phyloP scores from a whole-genome alignment of 1,140 invertebrate species.

The Lepidotrigona ventralis region DNA sequence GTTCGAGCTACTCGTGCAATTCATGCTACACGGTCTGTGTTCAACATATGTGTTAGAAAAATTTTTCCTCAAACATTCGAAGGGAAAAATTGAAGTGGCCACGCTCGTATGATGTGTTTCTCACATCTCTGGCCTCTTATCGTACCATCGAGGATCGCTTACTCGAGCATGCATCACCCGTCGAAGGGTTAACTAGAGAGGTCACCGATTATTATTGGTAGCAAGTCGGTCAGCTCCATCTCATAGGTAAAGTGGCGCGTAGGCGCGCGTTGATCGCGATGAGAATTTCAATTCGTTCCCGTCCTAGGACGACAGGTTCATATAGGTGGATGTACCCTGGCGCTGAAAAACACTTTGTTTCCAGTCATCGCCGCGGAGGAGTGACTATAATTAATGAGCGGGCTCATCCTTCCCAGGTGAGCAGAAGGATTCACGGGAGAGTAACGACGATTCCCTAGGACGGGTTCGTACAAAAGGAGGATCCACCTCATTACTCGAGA shows the following conservation, averaged over 20 bases:
- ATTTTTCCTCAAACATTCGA: no score
- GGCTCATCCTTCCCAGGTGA: conserved; percentile 69
- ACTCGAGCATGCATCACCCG: conserved; percentile 32
- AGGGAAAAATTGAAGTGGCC: no score
- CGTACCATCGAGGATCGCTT: conserved; percentile 27
- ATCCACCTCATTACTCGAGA: conserved; percentile 70
- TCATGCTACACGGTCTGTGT: no score
- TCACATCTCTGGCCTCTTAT: neutral
- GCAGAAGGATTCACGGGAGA: conserved; percentile 69
- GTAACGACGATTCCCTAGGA: conserved; percentile 68
- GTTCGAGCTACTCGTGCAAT: no score
- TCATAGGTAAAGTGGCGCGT: conserved; percentile 9
- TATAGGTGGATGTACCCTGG: conserved; percentile 37
- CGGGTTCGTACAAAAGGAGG: conserved; percentile 62
- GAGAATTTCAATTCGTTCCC: conserved; percentile 62
- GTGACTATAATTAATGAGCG: conserved; percentile 69
- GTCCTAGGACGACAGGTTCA: neutral
- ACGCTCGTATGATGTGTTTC: neutral
- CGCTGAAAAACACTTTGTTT: conserved; percentile 64
- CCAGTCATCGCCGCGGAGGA: conserved; percentile 56
- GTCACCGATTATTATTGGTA: conserved; percentile 7
- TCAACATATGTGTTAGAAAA: no score
- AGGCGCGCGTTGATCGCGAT: conserved; percentile 50
- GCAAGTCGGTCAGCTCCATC: neutral
- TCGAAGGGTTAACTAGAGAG: conserved; percentile 43